A percentile compares a stretch with the other conserved stretches of the same genome.
These are phyloP conservation scores for Drosophila kepulauana DNA, from an alignment of 1,140 invertebrate species.

Conservation along the genomic window DNA sequence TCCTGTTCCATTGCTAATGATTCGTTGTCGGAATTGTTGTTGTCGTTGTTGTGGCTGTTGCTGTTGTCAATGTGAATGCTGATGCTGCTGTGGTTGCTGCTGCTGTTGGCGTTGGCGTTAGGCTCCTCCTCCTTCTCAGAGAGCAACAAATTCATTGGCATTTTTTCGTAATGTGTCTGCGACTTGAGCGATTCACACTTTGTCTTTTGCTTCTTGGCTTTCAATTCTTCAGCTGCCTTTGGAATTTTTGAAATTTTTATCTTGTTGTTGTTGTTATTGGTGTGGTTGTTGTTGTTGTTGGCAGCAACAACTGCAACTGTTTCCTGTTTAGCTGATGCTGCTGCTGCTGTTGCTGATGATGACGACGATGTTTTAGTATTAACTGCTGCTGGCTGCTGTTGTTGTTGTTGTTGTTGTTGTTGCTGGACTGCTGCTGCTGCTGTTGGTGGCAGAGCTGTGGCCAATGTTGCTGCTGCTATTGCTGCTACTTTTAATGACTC, in stretches of 20 bases:
- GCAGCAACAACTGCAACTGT: slow-evolving; percentile 74
- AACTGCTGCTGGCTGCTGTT: slow-evolving; percentile 49
- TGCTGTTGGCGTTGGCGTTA: slow-evolving; percentile 14
- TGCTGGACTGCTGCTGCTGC: slow-evolving; percentile 30
- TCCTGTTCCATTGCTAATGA: slow-evolving; percentile 72
- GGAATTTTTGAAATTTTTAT: slow-evolving; percentile 79
- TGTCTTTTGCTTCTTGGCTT: slow-evolving; percentile 74
- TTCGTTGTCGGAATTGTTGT: slow-evolving; percentile 58
- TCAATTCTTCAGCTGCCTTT: slow-evolving; percentile 79
- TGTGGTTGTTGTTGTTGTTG: slow-evolving; percentile 32
- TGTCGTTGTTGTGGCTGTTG: slow-evolving; percentile 5
- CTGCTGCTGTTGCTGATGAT: slow-evolving; percentile 8
- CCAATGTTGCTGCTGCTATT: slow-evolving; percentile 43
- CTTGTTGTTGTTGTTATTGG: slow-evolving; percentile 24
- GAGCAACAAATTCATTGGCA: slow-evolving; percentile 78
- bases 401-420: slow-evolving; percentile 44
- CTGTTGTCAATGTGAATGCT: slow-evolving; percentile 2
- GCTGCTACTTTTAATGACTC: slow-evolving; percentile 73
- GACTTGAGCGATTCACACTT: slow-evolving; percentile 59
- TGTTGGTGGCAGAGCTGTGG: slow-evolving; percentile 41
- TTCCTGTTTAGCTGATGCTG: slow-evolving; percentile 67
- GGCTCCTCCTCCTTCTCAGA: slow-evolving; percentile 54
- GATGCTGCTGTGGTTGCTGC: slow-evolving; percentile 10
- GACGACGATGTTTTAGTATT: slow-evolving; percentile 48
- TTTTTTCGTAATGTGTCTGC: slow-evolving; percentile 66